Conservation (phyloP, 2,797 vertebrate species). For the Pantherophis alleghaniensis region DNA sequence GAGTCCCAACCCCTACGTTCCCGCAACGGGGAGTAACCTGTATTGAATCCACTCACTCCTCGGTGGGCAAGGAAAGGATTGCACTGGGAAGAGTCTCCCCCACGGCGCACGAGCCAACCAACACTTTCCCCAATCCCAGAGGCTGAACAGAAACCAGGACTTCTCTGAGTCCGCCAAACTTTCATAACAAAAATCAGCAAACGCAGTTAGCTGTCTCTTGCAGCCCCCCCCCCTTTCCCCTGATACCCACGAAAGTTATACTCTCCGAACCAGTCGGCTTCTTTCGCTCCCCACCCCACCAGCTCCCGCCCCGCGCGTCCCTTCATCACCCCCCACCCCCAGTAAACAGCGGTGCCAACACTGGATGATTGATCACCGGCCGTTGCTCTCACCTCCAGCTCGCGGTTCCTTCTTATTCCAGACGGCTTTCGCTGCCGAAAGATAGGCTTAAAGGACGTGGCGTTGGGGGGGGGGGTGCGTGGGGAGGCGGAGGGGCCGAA, state of each 20-base stretch:
- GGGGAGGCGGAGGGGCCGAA: neutral
- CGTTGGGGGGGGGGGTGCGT: neutral
- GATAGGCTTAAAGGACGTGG: neutral
- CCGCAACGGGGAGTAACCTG: neutral
- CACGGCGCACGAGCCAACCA: no score
- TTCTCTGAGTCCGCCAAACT: neutral
- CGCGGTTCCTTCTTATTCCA: neutral
- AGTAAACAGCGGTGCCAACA: constrained; percentile 45
- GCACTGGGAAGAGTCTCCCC: no score
- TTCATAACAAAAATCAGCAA: neutral
- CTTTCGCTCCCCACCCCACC: constrained; percentile 29
- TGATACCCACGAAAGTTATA: constrained; percentile 43
- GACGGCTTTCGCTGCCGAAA: constrained; percentile 12
- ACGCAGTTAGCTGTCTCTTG: neutral
- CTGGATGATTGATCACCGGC: constrained; percentile 57
- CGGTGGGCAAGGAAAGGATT: neutral
- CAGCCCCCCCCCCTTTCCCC: neutral
- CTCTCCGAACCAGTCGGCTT: neutral
- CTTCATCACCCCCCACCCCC: constrained; percentile 22
- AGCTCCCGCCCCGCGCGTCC: neutral
- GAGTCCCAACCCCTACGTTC: neutral
- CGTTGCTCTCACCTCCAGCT: constrained; percentile 62
- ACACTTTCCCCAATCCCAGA: neutral
- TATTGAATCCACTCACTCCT: neutral
- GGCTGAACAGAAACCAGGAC: neutral